Evolutionary conservation across 1,140 invertebrate species (phyloP), one percentile per base, ranked within the genome.

Genomic region (Zeugodacus cucurbitae): DNA sequence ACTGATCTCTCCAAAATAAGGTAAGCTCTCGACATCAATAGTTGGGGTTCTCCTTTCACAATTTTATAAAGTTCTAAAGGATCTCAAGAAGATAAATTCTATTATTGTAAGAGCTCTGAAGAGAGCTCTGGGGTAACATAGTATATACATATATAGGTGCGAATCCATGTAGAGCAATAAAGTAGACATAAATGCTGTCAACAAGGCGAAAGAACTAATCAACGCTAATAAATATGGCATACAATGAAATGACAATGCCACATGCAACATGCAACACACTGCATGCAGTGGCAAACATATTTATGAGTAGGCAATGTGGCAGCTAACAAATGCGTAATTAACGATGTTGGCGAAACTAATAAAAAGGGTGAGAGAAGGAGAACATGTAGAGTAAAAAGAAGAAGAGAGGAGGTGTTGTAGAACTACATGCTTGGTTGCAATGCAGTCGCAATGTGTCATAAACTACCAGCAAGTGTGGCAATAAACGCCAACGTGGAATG

Each of bases 291-390:
- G 17, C 29, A 37, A 22, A 41, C 20, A n/a, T 74, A 41, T 22
- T 67, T 32, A 67, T 67, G 64, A n/a, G 34, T 37, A 37, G 67
- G 34, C 20, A 74, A 41, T 32, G 29, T 22, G 34, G 67, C 67
- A 74, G 67, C 34, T 22, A 74, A 37, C 67, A 74, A 74, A 74
- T 41, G 20, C 67, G 34, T 74, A 74, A 74, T 74, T 74, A 74
- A 74, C 67, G 67, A 74, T 74, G 67, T 34, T 74, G 67, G 34
- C 67, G 67, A 41, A 74, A 74, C 58, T 62, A n/a, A 62, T 62
- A 62, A 62, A 62, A 26, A 26, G 2, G 11, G 2, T 0, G 10
- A n/a, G 5, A 11, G 11, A 54, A 54, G 4, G 11, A 32, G 14
- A 74, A 67, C 26, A 67, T 5, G 29, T 34, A 34, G 64, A 32